Conservation (phyloP, 2,113 vertebrate genomes). For the Oncorhynchus keta region DNA sequence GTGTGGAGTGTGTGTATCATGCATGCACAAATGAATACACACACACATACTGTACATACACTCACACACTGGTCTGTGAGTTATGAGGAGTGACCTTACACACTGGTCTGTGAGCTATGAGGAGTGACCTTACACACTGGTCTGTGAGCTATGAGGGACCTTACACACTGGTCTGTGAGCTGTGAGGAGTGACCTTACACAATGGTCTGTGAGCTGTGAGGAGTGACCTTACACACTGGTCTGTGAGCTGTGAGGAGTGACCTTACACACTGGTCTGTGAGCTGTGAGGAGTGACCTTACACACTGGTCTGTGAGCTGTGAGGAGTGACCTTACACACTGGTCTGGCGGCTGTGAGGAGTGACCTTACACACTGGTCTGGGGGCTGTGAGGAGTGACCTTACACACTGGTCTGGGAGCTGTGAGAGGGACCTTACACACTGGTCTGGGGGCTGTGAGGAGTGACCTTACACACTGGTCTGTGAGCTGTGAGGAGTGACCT, state of each 20-base stretch:
- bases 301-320: not conserved
- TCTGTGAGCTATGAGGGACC: constrained; percentile 16
- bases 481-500: constrained; percentile 16
- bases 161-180: constrained; percentile 2
- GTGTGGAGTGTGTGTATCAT: not conserved
- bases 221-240: constrained; percentile 21
- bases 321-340: not conserved
- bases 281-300: constrained; percentile 17
- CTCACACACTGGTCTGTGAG: not conserved
- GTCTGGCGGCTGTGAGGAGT: constrained; percentile 3
- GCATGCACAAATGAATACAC: constrained; percentile 8
- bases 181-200: not conserved
- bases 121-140: not conserved
- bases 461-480: not conserved
- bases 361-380: constrained; percentile 9
- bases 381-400: too few species aligned
- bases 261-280: constrained; percentile 6
- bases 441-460: too few species aligned
- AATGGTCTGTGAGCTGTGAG: constrained; percentile 6
- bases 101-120: not conserved
- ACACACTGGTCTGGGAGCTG: constrained; percentile 5
- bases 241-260: too few species aligned
- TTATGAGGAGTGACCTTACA: constrained; percentile 20
- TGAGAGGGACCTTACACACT: constrained; percentile 24
- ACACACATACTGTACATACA: constrained; percentile 4